Conservation (phyloP, 2,888 invertebrate species). For the Pachydiplax longipennis region DNA sequence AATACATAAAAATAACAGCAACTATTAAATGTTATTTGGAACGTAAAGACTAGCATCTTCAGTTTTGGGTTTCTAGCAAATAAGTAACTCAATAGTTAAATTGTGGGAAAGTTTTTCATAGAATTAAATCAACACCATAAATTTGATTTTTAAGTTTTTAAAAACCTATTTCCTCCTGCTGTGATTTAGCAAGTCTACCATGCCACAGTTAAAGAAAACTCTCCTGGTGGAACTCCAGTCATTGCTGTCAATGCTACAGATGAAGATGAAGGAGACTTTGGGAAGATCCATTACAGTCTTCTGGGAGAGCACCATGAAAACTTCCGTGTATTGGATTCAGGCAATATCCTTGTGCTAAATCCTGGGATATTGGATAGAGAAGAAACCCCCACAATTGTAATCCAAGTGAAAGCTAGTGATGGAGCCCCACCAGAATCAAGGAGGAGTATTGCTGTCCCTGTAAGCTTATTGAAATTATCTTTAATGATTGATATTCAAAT, state of each 20-base stretch:
- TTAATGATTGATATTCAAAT: no score
- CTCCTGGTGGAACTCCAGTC: slow-evolving; percentile 75
- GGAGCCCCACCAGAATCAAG: slow-evolving; percentile 74
- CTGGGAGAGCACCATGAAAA: slow-evolving; percentile 71
- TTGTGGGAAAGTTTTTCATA: no score
- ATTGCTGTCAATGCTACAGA: slow-evolving; percentile 79
- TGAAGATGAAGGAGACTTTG: slow-evolving; percentile 79
- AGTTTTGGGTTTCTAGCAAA: no score
- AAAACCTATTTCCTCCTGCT: background rate
- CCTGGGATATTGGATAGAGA: slow-evolving; percentile 82
- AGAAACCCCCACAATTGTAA: slow-evolving; percentile 69
- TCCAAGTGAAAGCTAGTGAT: slow-evolving; percentile 84
- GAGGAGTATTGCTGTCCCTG: slow-evolving; percentile 77
- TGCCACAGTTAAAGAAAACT: slow-evolving; percentile 78
- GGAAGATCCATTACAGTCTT: slow-evolving; percentile 78
- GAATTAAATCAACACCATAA: no score
- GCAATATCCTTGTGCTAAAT: slow-evolving; percentile 70
- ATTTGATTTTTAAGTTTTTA: no score
- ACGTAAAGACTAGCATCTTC: no score
- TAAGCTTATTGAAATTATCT: slow-evolving; percentile 58
- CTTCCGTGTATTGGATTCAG: slow-evolving; percentile 69
- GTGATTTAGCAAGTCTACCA: slow-evolving; percentile 64
- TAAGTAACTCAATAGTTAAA: no score
- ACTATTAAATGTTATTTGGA: no score
- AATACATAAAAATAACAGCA: no score